phyloP scores from a whole-genome alignment of 1,140 invertebrate genomes.

The Sarcophaga bullata region DNA sequence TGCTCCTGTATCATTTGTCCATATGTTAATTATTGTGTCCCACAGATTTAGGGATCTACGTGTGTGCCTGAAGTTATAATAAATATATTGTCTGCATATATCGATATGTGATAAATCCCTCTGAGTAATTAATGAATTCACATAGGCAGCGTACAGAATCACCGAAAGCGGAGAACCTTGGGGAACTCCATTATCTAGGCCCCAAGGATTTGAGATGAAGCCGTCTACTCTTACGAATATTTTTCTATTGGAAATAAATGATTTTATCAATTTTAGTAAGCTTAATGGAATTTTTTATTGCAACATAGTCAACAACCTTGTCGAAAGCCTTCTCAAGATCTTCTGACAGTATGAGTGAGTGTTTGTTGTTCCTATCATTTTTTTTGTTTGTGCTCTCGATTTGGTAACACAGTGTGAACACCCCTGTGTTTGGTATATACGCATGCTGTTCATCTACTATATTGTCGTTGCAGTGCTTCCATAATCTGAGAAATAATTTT shows the following conservation, averaged over 20 bases:
- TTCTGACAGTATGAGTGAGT: not conserved
- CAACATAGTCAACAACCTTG: not conserved
- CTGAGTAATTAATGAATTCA: not conserved
- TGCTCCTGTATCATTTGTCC: not conserved
- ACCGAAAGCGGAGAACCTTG: not conserved
- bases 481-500: no score
- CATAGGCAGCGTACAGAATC: not conserved
- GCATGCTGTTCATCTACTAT: no score
- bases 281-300: not conserved
- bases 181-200: not conserved
- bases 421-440: no score
- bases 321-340: not conserved
- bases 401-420: not conserved
- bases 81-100: no score
- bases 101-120: not conserved
- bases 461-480: no score
- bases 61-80: not conserved
- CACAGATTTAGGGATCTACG: not conserved
- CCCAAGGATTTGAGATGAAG: not conserved
- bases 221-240: slow-evolving; percentile 1
- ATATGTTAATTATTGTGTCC: not conserved
- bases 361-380: not conserved
- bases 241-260: not conserved
- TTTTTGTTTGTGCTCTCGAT: not conserved
- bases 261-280: not conserved